Evolutionary conservation across 1,140 invertebrate genomes (phyloP).

Genomic region (Neodiprion virginianus): DNA sequence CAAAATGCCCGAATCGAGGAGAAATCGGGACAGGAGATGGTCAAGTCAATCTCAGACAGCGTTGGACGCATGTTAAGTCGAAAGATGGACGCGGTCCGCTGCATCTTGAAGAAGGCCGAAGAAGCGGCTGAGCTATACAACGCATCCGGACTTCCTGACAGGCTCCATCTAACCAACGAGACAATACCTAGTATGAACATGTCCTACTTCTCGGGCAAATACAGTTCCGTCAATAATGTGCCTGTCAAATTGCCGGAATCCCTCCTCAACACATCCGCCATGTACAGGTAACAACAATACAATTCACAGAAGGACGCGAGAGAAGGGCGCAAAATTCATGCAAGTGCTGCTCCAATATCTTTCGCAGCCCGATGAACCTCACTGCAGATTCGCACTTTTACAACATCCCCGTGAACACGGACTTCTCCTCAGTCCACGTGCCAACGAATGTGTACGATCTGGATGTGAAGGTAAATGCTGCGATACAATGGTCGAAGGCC

Average conservation of each 20-base stretch:
- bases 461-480: slow-evolving; percentile 70
- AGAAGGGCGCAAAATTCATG: neutral
- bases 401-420: slow-evolving; percentile 83
- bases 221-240: slow-evolving; percentile 59
- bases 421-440: slow-evolving; percentile 87
- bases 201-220: slow-evolving; percentile 76
- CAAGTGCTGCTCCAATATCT: slow-evolving; percentile 31
- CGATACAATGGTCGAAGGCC: slow-evolving; percentile 85
- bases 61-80: slow-evolving; percentile 79
- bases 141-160: slow-evolving; percentile 21
- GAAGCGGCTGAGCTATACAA: slow-evolving; percentile 67
- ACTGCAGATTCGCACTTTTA: slow-evolving; percentile 83
- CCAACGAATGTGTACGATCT: slow-evolving; percentile 92
- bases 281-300: slow-evolving; percentile 40
- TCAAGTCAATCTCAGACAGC: slow-evolving; percentile 76
- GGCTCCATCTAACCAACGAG: slow-evolving; percentile 37
- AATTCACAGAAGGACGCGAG: neutral
- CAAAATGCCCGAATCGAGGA: slow-evolving; percentile 76
- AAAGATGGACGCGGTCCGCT: slow-evolving; percentile 85
- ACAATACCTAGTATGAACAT: slow-evolving; percentile 53
- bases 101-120: slow-evolving; percentile 76
- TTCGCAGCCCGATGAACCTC: slow-evolving; percentile 62
- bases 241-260: slow-evolving; percentile 27
- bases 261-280: slow-evolving; percentile 16
- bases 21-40: slow-evolving; percentile 76